Conservation (phyloP, 2,888 invertebrate genomes). For the Catocala nupta region DNA sequence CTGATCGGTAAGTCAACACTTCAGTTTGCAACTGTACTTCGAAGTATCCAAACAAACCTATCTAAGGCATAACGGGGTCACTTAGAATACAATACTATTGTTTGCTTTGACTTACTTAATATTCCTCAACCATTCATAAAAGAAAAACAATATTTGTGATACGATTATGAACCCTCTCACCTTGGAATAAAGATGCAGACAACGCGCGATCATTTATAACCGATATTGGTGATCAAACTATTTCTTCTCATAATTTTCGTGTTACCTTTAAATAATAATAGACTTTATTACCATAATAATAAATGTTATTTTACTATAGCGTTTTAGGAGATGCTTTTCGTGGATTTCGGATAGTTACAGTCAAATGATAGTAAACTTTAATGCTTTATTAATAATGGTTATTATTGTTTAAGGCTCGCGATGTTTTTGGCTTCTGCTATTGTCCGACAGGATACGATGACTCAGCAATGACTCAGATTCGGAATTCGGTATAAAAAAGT, state of each 20-base stretch:
- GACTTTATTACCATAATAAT: slow-evolving; percentile 10
- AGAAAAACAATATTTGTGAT: slow-evolving; percentile 30
- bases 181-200: slow-evolving; percentile 28
- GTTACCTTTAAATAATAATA: slow-evolving; percentile 23
- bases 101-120: slow-evolving; percentile 41
- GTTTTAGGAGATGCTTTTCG: too few species aligned
- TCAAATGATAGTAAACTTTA: slow-evolving; percentile 27
- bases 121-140: slow-evolving; percentile 39
- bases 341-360: slow-evolving; percentile 5
- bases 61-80: slow-evolving; percentile 57
- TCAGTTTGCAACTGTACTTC: slow-evolving; percentile 23
- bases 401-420: slow-evolving; percentile 12
- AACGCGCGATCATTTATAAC: slow-evolving; percentile 35
- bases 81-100: slow-evolving; percentile 68
- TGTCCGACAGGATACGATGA: slow-evolving; percentile 36
- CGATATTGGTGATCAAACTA: slow-evolving; percentile 33
- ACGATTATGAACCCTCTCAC: slow-evolving; percentile 34
- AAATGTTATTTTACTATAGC: slow-evolving; percentile 4
- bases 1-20: slow-evolving; percentile 13
- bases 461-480: slow-evolving; percentile 29
- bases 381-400: slow-evolving; percentile 4
- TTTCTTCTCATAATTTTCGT: slow-evolving; percentile 24
- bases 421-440: slow-evolving; percentile 8
- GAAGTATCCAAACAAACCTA: slow-evolving; percentile 31
- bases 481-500: neutral